phyloP scores from a whole-genome alignment of 2,797 vertebrate species.

The Sardinella longiceps region DNA sequence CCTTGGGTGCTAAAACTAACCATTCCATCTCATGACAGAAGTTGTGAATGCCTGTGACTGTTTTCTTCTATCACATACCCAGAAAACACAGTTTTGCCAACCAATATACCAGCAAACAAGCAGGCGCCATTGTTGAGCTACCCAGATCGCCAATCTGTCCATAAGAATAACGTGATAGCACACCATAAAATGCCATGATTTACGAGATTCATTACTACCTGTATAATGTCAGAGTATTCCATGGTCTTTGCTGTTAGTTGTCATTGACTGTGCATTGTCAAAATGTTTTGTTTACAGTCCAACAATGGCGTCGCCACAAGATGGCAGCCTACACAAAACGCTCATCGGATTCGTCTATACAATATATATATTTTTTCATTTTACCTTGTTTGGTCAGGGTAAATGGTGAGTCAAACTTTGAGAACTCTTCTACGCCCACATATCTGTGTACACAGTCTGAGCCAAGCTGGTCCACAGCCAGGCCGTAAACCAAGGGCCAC shows the following conservation, averaged over 20 bases:
- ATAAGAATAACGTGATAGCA: too few species aligned
- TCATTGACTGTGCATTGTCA: too few species aligned
- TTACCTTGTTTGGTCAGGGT: slow-evolving; percentile 69
- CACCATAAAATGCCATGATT: too few species aligned
- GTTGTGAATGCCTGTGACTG: neutral
- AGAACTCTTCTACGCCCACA: slow-evolving; percentile 68
- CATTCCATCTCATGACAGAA: neutral
- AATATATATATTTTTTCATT: neutral
- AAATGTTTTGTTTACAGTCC: too few species aligned
- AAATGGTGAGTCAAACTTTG: slow-evolving; percentile 67
- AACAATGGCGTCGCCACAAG: too few species aligned
- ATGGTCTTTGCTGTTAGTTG: too few species aligned
- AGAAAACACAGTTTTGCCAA: neutral
- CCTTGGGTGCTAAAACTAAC: neutral
- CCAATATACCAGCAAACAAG: neutral
- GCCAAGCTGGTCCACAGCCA: slow-evolving; percentile 68
- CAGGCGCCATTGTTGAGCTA: too few species aligned
- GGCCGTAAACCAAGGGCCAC: slow-evolving; percentile 68
- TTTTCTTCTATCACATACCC: neutral
- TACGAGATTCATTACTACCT: too few species aligned
- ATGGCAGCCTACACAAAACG: too few species aligned
- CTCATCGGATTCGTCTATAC: too few species aligned
- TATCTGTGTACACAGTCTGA: slow-evolving; percentile 70
- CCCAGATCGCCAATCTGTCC: too few species aligned
- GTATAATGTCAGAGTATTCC: too few species aligned